Base-by-base conservation (phyloP, 2,888 invertebrate genomes). In the Pterobdella sp. region DNA sequence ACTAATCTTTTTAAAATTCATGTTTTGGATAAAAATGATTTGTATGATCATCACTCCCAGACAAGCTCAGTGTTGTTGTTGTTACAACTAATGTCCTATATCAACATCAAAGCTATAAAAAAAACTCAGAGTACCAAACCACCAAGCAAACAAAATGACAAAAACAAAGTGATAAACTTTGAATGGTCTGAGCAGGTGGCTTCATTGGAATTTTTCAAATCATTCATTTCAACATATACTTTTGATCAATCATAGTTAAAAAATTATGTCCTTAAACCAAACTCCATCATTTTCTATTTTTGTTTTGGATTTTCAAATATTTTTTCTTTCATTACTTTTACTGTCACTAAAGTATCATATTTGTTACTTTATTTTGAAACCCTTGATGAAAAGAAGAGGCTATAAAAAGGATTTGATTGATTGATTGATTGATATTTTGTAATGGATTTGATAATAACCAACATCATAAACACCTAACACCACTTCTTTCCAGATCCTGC, bases 401-500 rank as follows among this genome's bases (percentile, higher is more conserved):
- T n/a, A n/a, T n/a, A n/a, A n/a, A n/a, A n/a, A n/a, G n/a, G n/a
- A n/a, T n/a, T n/a, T n/a, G n/a, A n/a, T n/a, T n/a, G n/a, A n/a
- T n/a, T n/a, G n/a, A n/a, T n/a, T n/a, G n/a, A n/a, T n/a, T n/a
- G n/a, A n/a, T n/a, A n/a, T n/a, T n/a, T n/a, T n/a, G n/a, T n/a
- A n/a, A n/a, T n/a, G n/a, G n/a, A 14, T 42, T 42, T 42, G 7
- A 14, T 42, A 42, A 42, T 14, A 42, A 7, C 7, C 49, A 42
- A 7, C 10, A 7, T 7, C 49, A 42, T 22, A 42, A 7, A 42
- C 49, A 42, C 49, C 10, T 73, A 7, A 65, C 14, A n/a, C 1
- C 26, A 31, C 7, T 10, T 18, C 10, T 26, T 26, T 72, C 4
- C 71, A 75, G 49, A 72, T 77, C 76, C 72, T 74, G 60, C 26